Percentiles rank a stretch among this genome's conserved stretches.
phyloP scores from a whole-genome alignment of 2,888 invertebrate genomes.

The Melinaea menophilus region DNA sequence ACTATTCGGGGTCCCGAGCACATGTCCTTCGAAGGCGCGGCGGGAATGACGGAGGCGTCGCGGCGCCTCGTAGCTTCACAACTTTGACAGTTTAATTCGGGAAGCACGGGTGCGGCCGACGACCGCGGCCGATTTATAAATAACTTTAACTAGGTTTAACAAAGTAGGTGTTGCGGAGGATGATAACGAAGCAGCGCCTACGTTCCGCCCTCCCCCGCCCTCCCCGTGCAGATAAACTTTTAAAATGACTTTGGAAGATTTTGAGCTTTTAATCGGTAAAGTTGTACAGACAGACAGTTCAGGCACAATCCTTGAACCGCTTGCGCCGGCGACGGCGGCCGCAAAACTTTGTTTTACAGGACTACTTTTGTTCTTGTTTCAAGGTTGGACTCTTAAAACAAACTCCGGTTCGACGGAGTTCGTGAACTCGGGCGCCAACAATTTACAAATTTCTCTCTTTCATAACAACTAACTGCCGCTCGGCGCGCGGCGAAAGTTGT shows the following conservation, averaged over 20 bases:
- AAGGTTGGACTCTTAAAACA: slow-evolving; percentile 80
- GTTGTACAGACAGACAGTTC: slow-evolving; percentile 79
- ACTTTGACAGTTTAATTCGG: slow-evolving; percentile 70
- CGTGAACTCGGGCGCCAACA: slow-evolving; percentile 79
- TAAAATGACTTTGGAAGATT: slow-evolving; percentile 80
- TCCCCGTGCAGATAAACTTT: slow-evolving; percentile 77
- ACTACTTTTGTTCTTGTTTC: slow-evolving; percentile 80
- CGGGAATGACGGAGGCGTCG: slow-evolving; percentile 34
- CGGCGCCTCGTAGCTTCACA: slow-evolving; percentile 42
- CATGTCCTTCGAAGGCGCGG: slow-evolving; percentile 52
- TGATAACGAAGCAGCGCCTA: slow-evolving; percentile 70
- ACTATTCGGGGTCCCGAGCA: slow-evolving; percentile 59
- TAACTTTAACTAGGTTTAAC: slow-evolving; percentile 75
- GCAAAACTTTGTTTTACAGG: slow-evolving; percentile 80
- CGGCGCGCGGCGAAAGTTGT: slow-evolving; percentile 79
- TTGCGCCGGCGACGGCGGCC: slow-evolving; percentile 79
- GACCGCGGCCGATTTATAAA: slow-evolving; percentile 70
- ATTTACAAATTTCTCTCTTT: slow-evolving; percentile 80
- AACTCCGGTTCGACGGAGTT: slow-evolving; percentile 79
- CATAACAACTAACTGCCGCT: slow-evolving; percentile 79
- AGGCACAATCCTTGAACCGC: slow-evolving; percentile 79
- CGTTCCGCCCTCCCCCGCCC: slow-evolving; percentile 50
- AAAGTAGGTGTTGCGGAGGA: slow-evolving; percentile 63
- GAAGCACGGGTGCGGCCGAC: slow-evolving; percentile 52
- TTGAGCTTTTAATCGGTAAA: slow-evolving; percentile 80